Evolutionary conservation across 2,113 vertebrate species (phyloP).

Genomic region (Deroptyus accipitrinus): DNA sequence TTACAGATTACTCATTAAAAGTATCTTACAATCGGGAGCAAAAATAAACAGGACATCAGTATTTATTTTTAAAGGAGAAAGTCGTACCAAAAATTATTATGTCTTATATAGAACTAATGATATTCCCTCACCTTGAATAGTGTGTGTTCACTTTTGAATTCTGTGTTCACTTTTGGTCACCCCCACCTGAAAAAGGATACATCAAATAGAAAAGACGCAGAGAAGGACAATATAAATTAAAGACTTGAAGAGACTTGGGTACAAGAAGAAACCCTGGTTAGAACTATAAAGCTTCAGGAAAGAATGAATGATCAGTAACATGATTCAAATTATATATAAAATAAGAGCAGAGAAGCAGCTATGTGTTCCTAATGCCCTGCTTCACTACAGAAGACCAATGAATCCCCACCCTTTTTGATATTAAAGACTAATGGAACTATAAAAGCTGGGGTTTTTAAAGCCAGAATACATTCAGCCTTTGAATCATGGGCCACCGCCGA

Average conservation of each 20-base stretch:
- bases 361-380: not conserved
- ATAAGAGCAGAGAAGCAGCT: not conserved
- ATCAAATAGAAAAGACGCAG: constrained; percentile 66
- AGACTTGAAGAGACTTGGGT: not conserved
- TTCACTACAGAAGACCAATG: not conserved
- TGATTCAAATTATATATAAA: not conserved
- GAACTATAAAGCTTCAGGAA: constrained; percentile 9
- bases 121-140: constrained; percentile 66
- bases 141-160: constrained; percentile 68
- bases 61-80: constrained; percentile 18
- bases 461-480: not conserved
- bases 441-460: not conserved
- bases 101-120: constrained; percentile 49
- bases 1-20: not conserved
- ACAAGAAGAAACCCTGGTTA: constrained; percentile 39
- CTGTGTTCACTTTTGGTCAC: constrained; percentile 65
- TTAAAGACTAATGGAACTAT: not conserved
- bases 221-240: constrained; percentile 52
- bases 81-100: not conserved
- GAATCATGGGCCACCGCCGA: not conserved
- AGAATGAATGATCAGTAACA: not conserved
- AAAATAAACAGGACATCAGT: not conserved
- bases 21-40: not conserved
- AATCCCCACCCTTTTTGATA: not conserved
- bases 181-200: constrained; percentile 71